Evolutionary conservation across 2,797 vertebrate genomes (phyloP).

Genomic region (Leptoclinus maculatus): DNA sequence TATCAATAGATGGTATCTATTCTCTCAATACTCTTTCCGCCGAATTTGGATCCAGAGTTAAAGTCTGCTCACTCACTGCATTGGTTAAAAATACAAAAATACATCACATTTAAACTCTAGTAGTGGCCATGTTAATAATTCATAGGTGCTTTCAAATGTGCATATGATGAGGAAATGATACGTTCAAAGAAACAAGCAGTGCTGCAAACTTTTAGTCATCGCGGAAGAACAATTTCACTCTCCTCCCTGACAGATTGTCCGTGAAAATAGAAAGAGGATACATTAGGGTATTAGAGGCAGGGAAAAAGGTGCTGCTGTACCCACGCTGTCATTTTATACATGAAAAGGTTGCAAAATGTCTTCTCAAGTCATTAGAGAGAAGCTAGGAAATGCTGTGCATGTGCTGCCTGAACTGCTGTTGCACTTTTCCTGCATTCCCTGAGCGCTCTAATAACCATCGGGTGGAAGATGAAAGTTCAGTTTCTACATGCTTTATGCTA

Average conservation of each 20-base stretch:
- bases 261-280: background rate
- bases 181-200: slow-evolving; percentile 35
- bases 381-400: slow-evolving; percentile 3
- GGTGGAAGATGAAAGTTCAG: slow-evolving; percentile 46
- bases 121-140: slow-evolving; percentile 38
- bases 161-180: slow-evolving; percentile 17
- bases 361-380: slow-evolving; percentile 27
- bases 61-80: slow-evolving; percentile 10
- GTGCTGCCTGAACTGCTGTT: slow-evolving; percentile 31
- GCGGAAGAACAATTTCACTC: slow-evolving; percentile 3
- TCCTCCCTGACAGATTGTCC: background rate
- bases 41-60: background rate
- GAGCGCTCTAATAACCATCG: slow-evolving; percentile 39
- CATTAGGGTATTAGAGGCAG: slow-evolving; percentile 9
- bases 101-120: background rate
- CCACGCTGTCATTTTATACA: slow-evolving; percentile 24
- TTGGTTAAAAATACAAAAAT: background rate
- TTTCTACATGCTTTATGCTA: slow-evolving; percentile 37
- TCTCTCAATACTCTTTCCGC: background rate
- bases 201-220: slow-evolving; percentile 7
- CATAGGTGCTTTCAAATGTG: slow-evolving; percentile 37
- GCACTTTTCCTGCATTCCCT: slow-evolving; percentile 4
- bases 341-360: slow-evolving; percentile 40
- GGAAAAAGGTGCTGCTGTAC: background rate
- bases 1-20: background rate